Conservation (phyloP, 2,888 invertebrate genomes). For the Argyresthia albistria region DNA sequence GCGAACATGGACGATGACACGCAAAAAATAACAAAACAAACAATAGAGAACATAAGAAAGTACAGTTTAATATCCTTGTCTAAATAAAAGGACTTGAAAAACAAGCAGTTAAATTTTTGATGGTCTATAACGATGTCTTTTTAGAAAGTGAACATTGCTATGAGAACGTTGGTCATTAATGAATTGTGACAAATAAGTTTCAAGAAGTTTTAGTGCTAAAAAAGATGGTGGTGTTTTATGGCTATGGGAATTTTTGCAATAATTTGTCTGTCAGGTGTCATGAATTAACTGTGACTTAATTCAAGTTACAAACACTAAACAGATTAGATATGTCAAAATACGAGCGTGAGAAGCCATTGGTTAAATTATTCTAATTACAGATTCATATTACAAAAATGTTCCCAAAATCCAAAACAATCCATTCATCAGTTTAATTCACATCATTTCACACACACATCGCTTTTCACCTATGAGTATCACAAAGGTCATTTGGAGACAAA, state of each 20-base stretch:
- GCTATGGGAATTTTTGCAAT: constrained; percentile 8
- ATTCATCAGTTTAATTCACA: background rate
- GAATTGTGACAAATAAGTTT: constrained; percentile 24
- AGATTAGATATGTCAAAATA: background rate
- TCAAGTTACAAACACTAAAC: background rate
- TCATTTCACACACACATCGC: background rate
- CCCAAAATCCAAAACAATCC: too few species aligned
- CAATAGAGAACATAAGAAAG: constrained; percentile 46
- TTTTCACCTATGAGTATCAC: background rate
- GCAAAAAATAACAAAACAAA: constrained; percentile 46
- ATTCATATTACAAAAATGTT: too few species aligned
- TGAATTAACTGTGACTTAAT: background rate
- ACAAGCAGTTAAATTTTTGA: constrained; percentile 54
- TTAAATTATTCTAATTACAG: too few species aligned
- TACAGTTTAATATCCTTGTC: constrained; percentile 54
- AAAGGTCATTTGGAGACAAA: constrained; percentile 16
- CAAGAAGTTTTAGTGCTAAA: constrained; percentile 14
- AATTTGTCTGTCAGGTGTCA: background rate
- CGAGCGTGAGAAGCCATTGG: background rate
- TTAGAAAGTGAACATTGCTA: constrained; percentile 36
- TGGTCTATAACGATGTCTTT: constrained; percentile 42
- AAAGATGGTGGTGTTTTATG: constrained; percentile 4
- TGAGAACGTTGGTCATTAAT: constrained; percentile 51
- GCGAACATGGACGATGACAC: constrained; percentile 6
- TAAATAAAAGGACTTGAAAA: constrained; percentile 21